These are phyloP conservation scores for Amblyopsis rosae DNA, from an alignment of 2,113 vertebrate genomes.

Conservation along the genomic window DNA sequence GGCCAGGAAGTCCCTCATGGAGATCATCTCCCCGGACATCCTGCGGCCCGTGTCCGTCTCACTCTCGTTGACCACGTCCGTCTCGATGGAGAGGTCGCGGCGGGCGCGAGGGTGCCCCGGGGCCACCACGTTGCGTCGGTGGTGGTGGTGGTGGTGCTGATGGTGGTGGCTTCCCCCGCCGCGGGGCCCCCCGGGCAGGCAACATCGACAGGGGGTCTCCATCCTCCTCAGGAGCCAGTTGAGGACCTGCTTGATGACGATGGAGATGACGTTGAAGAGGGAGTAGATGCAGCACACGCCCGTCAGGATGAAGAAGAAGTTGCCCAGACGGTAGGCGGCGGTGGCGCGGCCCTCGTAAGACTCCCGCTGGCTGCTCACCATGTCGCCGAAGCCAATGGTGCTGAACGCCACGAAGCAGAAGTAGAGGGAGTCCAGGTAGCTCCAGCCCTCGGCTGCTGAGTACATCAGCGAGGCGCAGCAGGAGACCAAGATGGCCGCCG, in stretches of 20 bases:
- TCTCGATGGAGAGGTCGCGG: conserved; percentile 88
- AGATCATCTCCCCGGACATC: conserved; percentile 94
- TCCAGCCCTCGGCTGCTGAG: conserved; percentile 89
- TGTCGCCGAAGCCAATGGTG: conserved; percentile 96
- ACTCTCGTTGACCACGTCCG: conserved; percentile 84
- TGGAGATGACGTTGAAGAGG: conserved; percentile 96
- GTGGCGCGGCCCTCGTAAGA: conserved; percentile 81
- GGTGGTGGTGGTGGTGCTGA: conserved; percentile 66
- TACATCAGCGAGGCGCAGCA: conserved; percentile 95
- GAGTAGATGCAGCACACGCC: conserved; percentile 99
- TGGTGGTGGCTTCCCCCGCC: conserved; percentile 9
- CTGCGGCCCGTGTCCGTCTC: conserved; percentile 85
- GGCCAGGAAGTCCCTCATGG: conserved; percentile 91
- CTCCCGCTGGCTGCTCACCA: conserved; percentile 91
- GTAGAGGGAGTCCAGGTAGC: conserved; percentile 94
- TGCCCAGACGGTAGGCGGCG: conserved; percentile 84
- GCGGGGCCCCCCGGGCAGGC: conserved; percentile 72
- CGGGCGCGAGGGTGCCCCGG: conserved; percentile 74
- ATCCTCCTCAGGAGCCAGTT: conserved; percentile 92
- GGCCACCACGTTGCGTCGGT: conserved; percentile 85
- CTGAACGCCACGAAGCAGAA: conserved; percentile 99
- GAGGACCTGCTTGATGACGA: conserved; percentile 95
- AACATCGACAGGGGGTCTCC: conserved; percentile 77
- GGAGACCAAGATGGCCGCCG: conserved; percentile 87
- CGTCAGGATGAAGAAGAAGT: conserved; percentile 92